Conservation (phyloP, 2,888 invertebrate genomes). For the Cryptophagus acutangulus region DNA sequence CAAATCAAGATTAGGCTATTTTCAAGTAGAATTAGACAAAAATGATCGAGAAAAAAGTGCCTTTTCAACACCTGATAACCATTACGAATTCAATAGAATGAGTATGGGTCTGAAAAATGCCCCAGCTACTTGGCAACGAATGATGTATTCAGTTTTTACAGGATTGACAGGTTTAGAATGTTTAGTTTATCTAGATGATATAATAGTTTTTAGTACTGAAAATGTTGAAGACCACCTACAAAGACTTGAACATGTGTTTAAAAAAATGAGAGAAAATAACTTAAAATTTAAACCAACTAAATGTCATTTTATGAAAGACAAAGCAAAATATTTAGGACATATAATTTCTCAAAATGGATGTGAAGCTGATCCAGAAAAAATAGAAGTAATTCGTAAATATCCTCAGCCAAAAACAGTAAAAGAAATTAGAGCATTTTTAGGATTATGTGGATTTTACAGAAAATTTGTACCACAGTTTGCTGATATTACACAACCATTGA, state of each 20-base stretch:
- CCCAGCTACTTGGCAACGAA: constrained; percentile 7
- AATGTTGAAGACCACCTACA: constrained; percentile 7
- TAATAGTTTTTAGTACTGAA: constrained; percentile 21
- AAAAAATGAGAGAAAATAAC: constrained; percentile 3
- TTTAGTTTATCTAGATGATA: constrained; percentile 25
- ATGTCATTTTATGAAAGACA: constrained; percentile 2
- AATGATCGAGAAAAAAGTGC: constrained; percentile 22
- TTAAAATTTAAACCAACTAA: constrained; percentile 5
- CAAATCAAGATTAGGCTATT: too few relatives aligned
- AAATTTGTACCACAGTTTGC: constrained; percentile 23
- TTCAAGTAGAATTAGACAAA: constrained; percentile 27
- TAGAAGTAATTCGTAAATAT: constrained; percentile 12
- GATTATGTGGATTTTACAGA: constrained; percentile 24
- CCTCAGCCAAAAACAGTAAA: constrained; percentile 21
- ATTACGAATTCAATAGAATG: constrained; percentile 7
- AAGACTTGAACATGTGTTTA: neutral
- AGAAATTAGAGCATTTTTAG: constrained; percentile 22
- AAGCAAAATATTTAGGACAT: constrained; percentile 8
- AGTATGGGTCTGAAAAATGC: constrained; percentile 9
- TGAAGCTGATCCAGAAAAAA: constrained; percentile 9
- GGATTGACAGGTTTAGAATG: constrained; percentile 3
- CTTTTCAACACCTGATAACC: constrained; percentile 11
- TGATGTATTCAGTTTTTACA: constrained; percentile 7
- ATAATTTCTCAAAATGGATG: constrained; percentile 7
- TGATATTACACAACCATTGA: constrained; percentile 19